Percentiles rank a stretch among this genome's conserved stretches.
phyloP scores from a whole-genome alignment of 2,797 vertebrate species.

The Borostomias antarcticus region DNA sequence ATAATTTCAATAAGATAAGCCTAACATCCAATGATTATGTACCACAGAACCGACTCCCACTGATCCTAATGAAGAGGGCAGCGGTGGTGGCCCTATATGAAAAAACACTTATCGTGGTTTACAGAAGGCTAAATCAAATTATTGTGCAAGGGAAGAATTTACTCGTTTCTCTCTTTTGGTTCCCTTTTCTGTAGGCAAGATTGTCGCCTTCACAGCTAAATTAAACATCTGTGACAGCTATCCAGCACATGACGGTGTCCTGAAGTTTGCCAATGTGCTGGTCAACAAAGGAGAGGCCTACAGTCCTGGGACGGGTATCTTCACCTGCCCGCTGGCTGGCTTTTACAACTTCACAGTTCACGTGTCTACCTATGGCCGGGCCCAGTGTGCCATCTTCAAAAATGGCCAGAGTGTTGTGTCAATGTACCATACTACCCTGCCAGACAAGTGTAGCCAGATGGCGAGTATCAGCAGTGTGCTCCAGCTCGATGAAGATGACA shows the following conservation, averaged over 20 bases:
- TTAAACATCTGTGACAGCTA: constrained; percentile 39
- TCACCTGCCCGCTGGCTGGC: constrained; percentile 47
- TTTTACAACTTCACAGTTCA: constrained; percentile 49
- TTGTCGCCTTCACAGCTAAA: constrained; percentile 59
- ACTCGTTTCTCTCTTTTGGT: constrained; percentile 62
- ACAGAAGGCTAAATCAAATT: neutral
- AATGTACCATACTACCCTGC: constrained; percentile 48
- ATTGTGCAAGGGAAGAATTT: neutral
- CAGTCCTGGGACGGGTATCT: constrained; percentile 35
- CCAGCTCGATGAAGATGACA: constrained; percentile 28
- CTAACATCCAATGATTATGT: neutral
- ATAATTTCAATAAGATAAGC: neutral
- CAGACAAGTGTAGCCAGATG: constrained; percentile 50
- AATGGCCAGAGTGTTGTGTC: constrained; percentile 48
- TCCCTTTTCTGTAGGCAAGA: constrained; percentile 49
- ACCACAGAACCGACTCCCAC: neutral
- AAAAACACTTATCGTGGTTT: neutral
- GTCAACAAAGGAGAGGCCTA: constrained; percentile 48
- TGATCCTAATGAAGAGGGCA: neutral
- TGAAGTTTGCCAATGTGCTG: constrained; percentile 48
- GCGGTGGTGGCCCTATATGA: no score
- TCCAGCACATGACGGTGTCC: constrained; percentile 32
- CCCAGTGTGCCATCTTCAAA: constrained; percentile 48
- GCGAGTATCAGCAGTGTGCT: constrained; percentile 50
- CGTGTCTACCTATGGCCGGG: constrained; percentile 48